Evolutionary conservation across 1,140 invertebrate genomes (phyloP), one percentile per base, ranked within the genome.

Genomic region (Lanistes nyassanus): DNA sequence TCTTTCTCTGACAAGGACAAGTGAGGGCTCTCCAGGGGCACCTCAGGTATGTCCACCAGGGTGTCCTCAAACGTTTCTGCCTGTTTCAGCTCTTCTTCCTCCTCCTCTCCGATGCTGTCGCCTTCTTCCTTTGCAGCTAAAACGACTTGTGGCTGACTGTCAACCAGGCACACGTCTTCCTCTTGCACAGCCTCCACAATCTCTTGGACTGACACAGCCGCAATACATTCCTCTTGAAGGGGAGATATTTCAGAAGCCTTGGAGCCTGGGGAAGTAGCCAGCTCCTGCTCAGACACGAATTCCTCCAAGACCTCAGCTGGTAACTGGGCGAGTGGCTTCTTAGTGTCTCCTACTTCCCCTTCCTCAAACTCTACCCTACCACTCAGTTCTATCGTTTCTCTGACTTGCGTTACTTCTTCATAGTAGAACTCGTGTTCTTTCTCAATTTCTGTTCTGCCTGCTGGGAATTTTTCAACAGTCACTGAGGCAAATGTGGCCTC

Each of bases 201-300:
- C 56, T 72, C 36, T 36, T 21, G 16, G 9, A 58, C 70, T 16
- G 69, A n/a, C 16, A 72, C 34, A 37, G 69, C 21, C 13, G 51
- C 6, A 13, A 51, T 39, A 29, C 60, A 19, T 3, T 67, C 74
- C 62, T 76, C 74, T 16, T 70, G 36, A 23, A 64, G 26, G 31
- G 74, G 74, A 42, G 74, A 76, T 16, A 70, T 68, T n/a, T 76
- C 74, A 42, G 74, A 70, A 4, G 36, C 39, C 39, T 62, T 60
- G n/a, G 74, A 68, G 9, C 67, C 56, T 21, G 42, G 51, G 67
- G 65, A 68, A 13, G 21, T 37, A 34, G 13, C 21, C 29, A 76
- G 31, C 51, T 76, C 74, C 26, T 76, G 37, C 42, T 76, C 74
- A 51, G 56, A 55, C 34, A 66, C 55, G n/a, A 70, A 29, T 34